Percentiles rank a stretch among this genome's conserved stretches.
phyloP scores from a whole-genome alignment of 1,140 invertebrate species.

The Heliconius nattereri region DNA sequence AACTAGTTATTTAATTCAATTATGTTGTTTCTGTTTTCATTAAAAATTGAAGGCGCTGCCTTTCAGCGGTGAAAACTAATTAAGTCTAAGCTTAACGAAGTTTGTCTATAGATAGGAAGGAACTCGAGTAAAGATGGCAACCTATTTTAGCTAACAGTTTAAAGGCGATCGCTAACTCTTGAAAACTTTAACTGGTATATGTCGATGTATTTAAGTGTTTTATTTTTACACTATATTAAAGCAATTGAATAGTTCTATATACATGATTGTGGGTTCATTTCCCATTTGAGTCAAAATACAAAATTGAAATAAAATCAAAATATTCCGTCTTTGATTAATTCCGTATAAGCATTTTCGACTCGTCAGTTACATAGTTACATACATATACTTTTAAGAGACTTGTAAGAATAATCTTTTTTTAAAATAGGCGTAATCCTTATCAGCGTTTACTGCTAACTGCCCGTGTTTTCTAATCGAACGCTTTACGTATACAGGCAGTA shows the following conservation, averaged over 20 bases:
- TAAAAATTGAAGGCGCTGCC: background rate
- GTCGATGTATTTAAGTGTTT: background rate
- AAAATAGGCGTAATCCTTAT: no score
- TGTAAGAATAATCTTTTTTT: no score
- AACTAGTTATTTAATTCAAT: background rate
- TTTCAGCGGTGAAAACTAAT: slow-evolving; percentile 24
- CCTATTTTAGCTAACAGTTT: slow-evolving; percentile 19
- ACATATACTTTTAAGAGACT: no score
- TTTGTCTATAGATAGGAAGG: slow-evolving; percentile 24
- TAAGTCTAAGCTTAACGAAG: slow-evolving; percentile 34
- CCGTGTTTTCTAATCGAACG: no score
- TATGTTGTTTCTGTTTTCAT: slow-evolving; percentile 1
- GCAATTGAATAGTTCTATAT: background rate
- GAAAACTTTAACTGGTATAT: background rate
- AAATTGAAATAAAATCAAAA: background rate
- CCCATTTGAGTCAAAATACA: background rate
- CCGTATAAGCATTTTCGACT: no score
- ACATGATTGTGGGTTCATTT: background rate
- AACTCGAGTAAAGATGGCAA: slow-evolving; percentile 19
- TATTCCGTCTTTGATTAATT: no score
- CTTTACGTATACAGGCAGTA: no score
- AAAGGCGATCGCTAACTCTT: slow-evolving; percentile 4
- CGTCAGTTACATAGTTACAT: no score
- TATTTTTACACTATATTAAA: background rate
- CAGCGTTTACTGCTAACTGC: no score